Base-by-base conservation (phyloP, 2,113 vertebrate species). In the Rhinoderma darwinii region DNA sequence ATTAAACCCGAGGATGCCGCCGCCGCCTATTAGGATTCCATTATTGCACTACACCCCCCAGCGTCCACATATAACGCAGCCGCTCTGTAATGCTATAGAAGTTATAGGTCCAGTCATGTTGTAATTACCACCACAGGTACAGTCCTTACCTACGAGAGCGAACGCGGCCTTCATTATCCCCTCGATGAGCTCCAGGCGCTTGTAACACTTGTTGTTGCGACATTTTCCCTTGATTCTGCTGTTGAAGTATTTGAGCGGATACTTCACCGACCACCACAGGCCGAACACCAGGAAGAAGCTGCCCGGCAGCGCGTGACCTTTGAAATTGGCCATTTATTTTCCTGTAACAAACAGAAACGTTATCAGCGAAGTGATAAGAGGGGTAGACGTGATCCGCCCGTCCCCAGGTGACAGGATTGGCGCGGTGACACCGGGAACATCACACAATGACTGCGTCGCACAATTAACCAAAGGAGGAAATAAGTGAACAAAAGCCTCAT, bases 261-360 rank as follows among this genome's bases (percentile, higher is more conserved):
- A 91, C 88, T 98, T 99, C 81, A 98, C 90, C 0, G 96, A 96
- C 92, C 97, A 96, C 97, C 97, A 99, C 17, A 98, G 89, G 14
- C 98, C 98, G 72, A 94, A 92, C 11, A 99, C 68, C 44, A 99
- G 83, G 91, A 99, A 99, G 89, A 99, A 98, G 5, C 94, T 94
- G 59, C 98, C 98, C 0, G 98, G 98, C 54, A 99, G 95, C 0
- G 96, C 97, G 0, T 99, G 98, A 59, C 98, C 98, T 91, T 97
- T 95, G 88, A 99, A 99, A 92, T 97, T 99, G 0, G 97, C 98
- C 98, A 99, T 99, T 22, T 54, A 27, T 61, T 25, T 82, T 2
- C 54, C 79, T 82, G 56, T 5, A 44, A 66, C 5, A 66, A 63
- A 43, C n/a, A 47, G 5, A 37, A 78, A 51, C 17, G 6, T 51